Evolutionary conservation across 2,888 invertebrate species (phyloP).

Genomic region (Elysia crispata): DNA sequence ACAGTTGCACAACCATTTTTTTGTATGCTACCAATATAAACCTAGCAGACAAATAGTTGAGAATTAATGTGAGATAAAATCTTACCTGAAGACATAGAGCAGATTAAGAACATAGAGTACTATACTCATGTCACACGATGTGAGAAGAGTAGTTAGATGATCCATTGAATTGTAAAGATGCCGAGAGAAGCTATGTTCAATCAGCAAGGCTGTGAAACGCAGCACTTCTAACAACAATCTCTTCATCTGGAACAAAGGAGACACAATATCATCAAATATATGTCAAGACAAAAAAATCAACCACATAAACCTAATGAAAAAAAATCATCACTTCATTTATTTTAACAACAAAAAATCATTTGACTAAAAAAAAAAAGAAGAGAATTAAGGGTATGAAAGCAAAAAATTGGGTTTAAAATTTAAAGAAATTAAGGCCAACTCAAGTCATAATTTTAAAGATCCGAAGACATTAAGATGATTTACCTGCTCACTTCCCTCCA

Average conservation of each 20-base stretch:
- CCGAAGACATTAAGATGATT: too few species aligned
- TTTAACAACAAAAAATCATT: neutral
- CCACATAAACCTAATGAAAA: too few species aligned
- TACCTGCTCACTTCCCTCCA: slow-evolving; percentile 81
- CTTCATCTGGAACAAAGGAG: slow-evolving; percentile 81
- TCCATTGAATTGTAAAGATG: slow-evolving; percentile 93
- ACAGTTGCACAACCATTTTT: too few species aligned
- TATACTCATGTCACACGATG: slow-evolving; percentile 89
- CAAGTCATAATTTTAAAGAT: too few species aligned
- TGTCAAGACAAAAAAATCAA: too few species aligned
- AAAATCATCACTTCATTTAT: too few species aligned
- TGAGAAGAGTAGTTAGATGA: slow-evolving; percentile 86
- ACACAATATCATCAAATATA: neutral
- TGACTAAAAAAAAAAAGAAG: neutral
- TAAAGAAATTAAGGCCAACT: too few species aligned
- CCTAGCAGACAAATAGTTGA: neutral
- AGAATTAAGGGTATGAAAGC: too few species aligned
- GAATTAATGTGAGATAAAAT: neutral
- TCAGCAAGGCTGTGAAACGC: slow-evolving; percentile 88
- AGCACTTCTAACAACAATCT: slow-evolving; percentile 86
- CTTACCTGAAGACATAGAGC: slow-evolving; percentile 86
- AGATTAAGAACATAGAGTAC: slow-evolving; percentile 90
- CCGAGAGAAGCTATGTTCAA: slow-evolving; percentile 91
- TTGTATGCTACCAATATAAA: too few species aligned
- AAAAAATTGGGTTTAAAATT: too few species aligned